phyloP scores from a whole-genome alignment of 2,888 invertebrate species.

The Entomobrya proxima region DNA sequence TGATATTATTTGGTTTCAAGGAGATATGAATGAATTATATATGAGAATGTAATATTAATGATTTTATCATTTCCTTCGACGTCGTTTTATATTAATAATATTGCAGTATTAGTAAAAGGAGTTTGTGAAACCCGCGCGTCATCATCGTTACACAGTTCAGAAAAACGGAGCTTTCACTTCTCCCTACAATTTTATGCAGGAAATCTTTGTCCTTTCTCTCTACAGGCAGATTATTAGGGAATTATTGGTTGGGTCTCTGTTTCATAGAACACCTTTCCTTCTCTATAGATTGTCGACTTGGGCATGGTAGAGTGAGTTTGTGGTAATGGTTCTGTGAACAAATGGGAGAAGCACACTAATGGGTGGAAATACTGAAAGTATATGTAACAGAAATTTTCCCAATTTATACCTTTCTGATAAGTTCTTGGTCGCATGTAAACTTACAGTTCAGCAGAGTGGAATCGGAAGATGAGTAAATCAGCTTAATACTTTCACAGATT shows the following conservation, averaged over 20 bases:
- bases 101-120: neutral
- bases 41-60: slow-evolving; percentile 10
- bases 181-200: neutral
- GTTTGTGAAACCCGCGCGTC: neutral
- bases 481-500: neutral
- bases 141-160: neutral
- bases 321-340: neutral
- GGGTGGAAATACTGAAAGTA: neutral
- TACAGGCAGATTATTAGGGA: neutral
- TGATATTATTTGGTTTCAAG: neutral
- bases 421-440: neutral
- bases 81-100: neutral
- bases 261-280: neutral
- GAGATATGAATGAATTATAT: slow-evolving; percentile 28
- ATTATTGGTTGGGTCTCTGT: neutral
- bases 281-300: neutral
- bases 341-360: neutral
- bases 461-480: neutral
- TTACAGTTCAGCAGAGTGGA: neutral
- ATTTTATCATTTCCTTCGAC: slow-evolving; percentile 5
- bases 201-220: neutral
- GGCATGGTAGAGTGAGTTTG: neutral
- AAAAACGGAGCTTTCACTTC: neutral
- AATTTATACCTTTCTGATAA: neutral
- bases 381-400: neutral